Evolutionary conservation across 92 coral and sea anemone genomes (phyloP), one percentile per base, ranked within the genome.

Genomic region (Metridium senile): DNA sequence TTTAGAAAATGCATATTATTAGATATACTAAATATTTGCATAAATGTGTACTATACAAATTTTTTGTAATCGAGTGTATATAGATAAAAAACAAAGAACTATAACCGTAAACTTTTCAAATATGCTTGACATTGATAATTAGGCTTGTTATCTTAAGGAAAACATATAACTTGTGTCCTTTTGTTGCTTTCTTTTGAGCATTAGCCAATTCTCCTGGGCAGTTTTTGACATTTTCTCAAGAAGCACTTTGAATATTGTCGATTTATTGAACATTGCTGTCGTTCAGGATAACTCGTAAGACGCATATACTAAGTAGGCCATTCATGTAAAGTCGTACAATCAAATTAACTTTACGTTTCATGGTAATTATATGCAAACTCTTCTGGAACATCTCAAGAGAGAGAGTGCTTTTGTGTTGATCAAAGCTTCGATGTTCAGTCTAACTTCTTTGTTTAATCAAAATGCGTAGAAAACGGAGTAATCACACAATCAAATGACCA

Each of bases 221-320:
- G 59, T 54, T 54, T 54, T 54, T 54, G 59, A 54, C 59, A 21
- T 54, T 54, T 54, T 54, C 23, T 54, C 6, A 54, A 54, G 59
- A 54, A 54, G 21, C 25, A 9, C 25, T 21, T 54, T 10, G 21
- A 54, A 54, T 2, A 2, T 21, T 54, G 59, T 54, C 59, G 25
- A 9, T 54, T 9, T 16, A 21, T 21, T 16, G 3, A 20, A 54
- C 23, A 19, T 54, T 21, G 59, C 59, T 54, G 59, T 54, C 59
- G 25, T 39, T 39, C 13, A 39, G n/a, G n/a, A n/a, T n/a, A n/a
- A n/a, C n/a, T n/a, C n/a, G n/a, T n/a, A n/a, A n/a, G n/a, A n/a
- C n/a, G n/a, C n/a, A n/a, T n/a, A n/a, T n/a, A n/a, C n/a, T n/a
- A n/a, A n/a, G n/a, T n/a, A n/a, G n/a, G n/a, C n/a, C n/a, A n/a